Base-by-base conservation (phyloP, 2,797 vertebrate species). In the Onychomys torridus region DNA sequence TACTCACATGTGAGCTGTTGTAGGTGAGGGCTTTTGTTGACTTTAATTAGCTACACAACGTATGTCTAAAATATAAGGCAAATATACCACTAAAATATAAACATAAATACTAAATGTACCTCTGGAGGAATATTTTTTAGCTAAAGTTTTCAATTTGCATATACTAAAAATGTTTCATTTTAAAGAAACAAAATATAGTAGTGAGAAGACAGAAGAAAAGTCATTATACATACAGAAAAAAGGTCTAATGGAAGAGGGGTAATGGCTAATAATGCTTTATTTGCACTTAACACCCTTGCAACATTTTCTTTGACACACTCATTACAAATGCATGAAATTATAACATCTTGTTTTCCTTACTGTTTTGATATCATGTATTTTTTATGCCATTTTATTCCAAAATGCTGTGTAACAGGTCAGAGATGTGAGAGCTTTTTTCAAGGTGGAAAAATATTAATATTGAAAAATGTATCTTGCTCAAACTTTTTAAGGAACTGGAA, bases 371-470 rank as follows among this genome's bases (percentile, higher is more conserved):
- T 61, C 34, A 25, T 43, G n/a, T 75, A 79, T 92, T 63, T 17
- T 84, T 90, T 4, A 57, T 19, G 59, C 5, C 3, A 71, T 81
- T 88, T 75, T 49, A 52, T 14, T 76, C 2, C 34, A 69, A 82
- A 86, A 83, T 17, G 2, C 11, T 5, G 7, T 76, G 40, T 34
- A 17, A 21, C 6, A 63, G n/a, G 16, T 85, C 13, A 83, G 55
- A 91, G 67, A 73, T 81, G 87, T 59, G 6, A 77, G 37, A 85
- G 19, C 34, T 10, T 67, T 98, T 86, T 19, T 91, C 61, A 81
- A 89, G 27, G 40, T 37, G 63, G 6, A 12, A 34, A 25, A 78
- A 87, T 49, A 99, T 67, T 73, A 83, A 78, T 93, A 86, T 12
- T 78, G 13, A 59, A 49, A 94, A 95, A 59, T 99, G n/a, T n/a